phyloP scores from a whole-genome alignment of 2,113 vertebrate genomes.

The Brachirus orientalis region DNA sequence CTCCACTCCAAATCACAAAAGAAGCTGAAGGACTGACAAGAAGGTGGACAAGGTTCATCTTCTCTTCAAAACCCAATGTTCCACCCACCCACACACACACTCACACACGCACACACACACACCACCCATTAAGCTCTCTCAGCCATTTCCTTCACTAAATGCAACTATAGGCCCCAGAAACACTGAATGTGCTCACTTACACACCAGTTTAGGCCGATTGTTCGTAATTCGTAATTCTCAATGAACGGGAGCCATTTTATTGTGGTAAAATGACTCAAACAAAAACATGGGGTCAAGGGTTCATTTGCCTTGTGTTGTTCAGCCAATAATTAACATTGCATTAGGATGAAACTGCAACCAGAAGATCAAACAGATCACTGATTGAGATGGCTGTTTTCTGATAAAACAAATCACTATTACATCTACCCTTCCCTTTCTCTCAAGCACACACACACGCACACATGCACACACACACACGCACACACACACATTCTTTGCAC shows the following conservation, averaged over 20 bases:
- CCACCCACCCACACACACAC: neutral
- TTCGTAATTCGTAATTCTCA: conserved; percentile 29
- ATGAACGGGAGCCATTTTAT: conserved; percentile 37
- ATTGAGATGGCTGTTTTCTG: conserved; percentile 12
- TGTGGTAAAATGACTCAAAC: neutral
- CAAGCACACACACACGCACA: too few species aligned
- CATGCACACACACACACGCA: too few species aligned
- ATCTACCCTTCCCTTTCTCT: too few species aligned
- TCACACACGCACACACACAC: conserved; percentile 14
- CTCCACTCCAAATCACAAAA: conserved; percentile 62
- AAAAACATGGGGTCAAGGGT: neutral
- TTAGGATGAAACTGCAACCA: conserved; percentile 14
- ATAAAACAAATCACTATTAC: neutral
- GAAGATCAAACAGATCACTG: neutral
- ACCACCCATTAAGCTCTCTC: conserved; percentile 15
- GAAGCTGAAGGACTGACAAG: conserved; percentile 72
- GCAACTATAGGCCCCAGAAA: conserved; percentile 34
- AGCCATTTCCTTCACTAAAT: conserved; percentile 23
- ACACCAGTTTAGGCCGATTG: conserved; percentile 42
- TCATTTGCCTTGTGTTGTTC: neutral
- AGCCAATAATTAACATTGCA: conserved; percentile 3
- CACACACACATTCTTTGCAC: too few species aligned
- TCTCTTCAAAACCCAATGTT: conserved; percentile 41
- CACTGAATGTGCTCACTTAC: conserved; percentile 34
- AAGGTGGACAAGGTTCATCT: conserved; percentile 72